phyloP scores from a whole-genome alignment of 2,113 vertebrate genomes.

The Riparia riparia region DNA sequence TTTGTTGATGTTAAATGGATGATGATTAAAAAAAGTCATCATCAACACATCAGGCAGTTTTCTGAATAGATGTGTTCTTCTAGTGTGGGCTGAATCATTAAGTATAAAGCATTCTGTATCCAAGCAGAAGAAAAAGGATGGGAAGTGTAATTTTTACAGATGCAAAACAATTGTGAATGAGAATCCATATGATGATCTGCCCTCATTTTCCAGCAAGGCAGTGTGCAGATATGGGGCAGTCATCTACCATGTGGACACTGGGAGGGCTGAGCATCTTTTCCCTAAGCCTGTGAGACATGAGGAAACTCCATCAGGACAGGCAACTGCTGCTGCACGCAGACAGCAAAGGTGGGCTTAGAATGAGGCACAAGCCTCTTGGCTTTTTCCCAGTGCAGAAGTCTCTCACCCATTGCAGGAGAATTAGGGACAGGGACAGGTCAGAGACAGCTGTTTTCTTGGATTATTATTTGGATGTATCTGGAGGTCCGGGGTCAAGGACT shows the following conservation, averaged over 20 bases:
- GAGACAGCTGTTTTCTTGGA: not conserved
- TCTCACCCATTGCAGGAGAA: not conserved
- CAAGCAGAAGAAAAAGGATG: not conserved
- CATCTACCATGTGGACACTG: not conserved
- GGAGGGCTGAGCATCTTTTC: not conserved
- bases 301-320: not conserved
- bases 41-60: not conserved
- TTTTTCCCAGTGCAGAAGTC: not conserved
- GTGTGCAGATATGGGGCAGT: not conserved
- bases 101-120: not conserved
- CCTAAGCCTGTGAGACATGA: not conserved
- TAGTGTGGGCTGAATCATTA: not conserved
- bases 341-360: not conserved
- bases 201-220: not conserved
- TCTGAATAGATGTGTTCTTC: not conserved
- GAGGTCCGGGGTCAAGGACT: not conserved
- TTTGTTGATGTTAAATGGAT: not conserved
- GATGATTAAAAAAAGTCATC: not conserved
- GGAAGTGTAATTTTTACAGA: not conserved
- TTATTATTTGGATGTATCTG: not conserved
- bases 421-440: fast-evolving
- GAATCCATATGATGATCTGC: not conserved
- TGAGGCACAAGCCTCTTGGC: not conserved
- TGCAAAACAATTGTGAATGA: not conserved
- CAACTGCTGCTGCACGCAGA: not conserved